Base-by-base conservation (phyloP, 1,140 invertebrate species). In the Yoshiicerus persimilis region DNA sequence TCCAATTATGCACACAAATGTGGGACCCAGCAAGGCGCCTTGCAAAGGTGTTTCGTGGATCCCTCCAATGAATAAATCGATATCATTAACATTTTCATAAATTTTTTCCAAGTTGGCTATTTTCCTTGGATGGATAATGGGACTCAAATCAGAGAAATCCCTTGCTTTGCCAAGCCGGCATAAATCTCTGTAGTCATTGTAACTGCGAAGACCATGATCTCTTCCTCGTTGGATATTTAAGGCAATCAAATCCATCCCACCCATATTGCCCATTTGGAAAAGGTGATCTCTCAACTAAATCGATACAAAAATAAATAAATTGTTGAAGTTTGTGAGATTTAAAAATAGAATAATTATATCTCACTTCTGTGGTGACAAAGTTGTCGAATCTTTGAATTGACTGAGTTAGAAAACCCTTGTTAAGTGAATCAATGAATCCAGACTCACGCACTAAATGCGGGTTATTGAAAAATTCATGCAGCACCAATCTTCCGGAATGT, bases 241-340 rank as follows among this genome's bases (percentile, higher is more conserved):
- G 0, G 97, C 96, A n/a, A 97, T 95, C 47, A 97, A 92, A 93
- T 97, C 97, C 20, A 97, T 93, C 4, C 97, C 97, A 0, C 96
- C 23, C 75, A 80, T 80, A 23, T 86, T 87, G 4, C n/a, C 56
- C 10, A n/a, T 87, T 87, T 89, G 77, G 39, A 90, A 90, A 0
- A 90, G 47, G 32, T 87, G 89, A 85, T 90, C 89, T 39, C 89
- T 38, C 16, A 90, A 41, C 89, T 88, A 47, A 39, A 88, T 84
- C 27, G 23, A 25, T 23, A 8, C n/a, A 56, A 70, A 30, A 30
- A 39, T 62, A 23, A 11, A 30, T 23, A 25, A 70, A 41, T 30
- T n/a, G n/a, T n/a, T 4, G 34, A 23, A 32, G 9, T 87, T 25
- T 39, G 23, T 25, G 23, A 3, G 30, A 77, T n/a, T 16, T 6